These are phyloP conservation scores for Brassicogethes aeneus DNA, from an alignment of 2,888 invertebrate species.

Conservation along the genomic window DNA sequence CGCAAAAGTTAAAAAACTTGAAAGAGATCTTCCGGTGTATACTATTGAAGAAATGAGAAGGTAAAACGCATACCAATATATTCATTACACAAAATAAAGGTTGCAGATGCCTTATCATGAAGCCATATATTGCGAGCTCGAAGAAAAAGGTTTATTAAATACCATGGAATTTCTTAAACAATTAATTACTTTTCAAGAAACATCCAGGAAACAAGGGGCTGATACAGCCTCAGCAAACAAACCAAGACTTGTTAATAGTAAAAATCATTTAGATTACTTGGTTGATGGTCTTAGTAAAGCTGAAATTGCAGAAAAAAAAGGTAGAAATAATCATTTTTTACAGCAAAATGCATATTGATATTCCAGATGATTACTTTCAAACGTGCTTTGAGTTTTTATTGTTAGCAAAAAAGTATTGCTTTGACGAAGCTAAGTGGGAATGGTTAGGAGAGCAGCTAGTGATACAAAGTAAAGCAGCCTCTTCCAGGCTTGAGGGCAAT, in stretches of 20 bases:
- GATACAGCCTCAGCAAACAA: slow-evolving; percentile 41
- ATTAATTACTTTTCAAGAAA: slow-evolving; percentile 48
- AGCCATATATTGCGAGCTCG: slow-evolving; percentile 47
- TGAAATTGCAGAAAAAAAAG: slow-evolving; percentile 15
- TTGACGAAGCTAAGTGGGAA: slow-evolving; percentile 35
- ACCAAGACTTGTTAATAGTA: slow-evolving; percentile 29
- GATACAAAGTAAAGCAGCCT: slow-evolving; percentile 30
- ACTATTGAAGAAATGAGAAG: not conserved
- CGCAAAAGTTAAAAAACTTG: not conserved
- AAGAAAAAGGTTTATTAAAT: slow-evolving; percentile 44
- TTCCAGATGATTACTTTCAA: slow-evolving; percentile 13
- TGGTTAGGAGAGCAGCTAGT: slow-evolving; percentile 52
- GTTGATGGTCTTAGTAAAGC: slow-evolving; percentile 22
- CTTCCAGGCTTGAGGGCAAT: not conserved
- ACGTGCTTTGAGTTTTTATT: slow-evolving; percentile 39
- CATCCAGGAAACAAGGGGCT: slow-evolving; percentile 43
- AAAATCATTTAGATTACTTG: slow-evolving; percentile 29
- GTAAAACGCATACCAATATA: no score
- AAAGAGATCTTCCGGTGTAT: not conserved
- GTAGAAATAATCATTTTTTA: not conserved
- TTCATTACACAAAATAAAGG: no score
- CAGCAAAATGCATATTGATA: not conserved
- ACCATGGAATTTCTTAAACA: slow-evolving; percentile 46
- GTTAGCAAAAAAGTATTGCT: slow-evolving; percentile 40
- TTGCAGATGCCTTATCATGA: slow-evolving; percentile 41